Evolutionary conservation across 2,888 invertebrate species (phyloP).

Genomic region (Entomobrya multifasciata): DNA sequence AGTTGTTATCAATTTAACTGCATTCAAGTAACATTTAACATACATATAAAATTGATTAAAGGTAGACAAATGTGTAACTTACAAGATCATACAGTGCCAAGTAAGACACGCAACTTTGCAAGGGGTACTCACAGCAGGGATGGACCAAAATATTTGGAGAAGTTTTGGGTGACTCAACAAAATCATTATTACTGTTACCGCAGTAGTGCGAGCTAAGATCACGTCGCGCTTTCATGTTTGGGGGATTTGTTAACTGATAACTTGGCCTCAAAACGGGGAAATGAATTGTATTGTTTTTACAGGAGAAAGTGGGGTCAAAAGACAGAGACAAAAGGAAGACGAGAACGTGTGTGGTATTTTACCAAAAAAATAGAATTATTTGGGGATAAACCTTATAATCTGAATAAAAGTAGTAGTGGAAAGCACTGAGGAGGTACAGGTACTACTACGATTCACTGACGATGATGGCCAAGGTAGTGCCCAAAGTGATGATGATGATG

Average conservation of each 20-base stretch:
- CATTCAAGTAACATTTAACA: slow-evolving; percentile 34
- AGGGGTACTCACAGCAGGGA: slow-evolving; percentile 76
- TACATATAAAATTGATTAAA: not conserved
- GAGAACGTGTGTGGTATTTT: too few species aligned
- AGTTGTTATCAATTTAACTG: not conserved
- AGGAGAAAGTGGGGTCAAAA: not conserved
- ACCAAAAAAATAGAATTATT: not conserved
- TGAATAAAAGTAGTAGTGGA: slow-evolving; percentile 5
- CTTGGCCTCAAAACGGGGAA: not conserved
- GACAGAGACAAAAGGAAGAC: not conserved
- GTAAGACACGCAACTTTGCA: slow-evolving; percentile 74
- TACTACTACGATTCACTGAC: slow-evolving; percentile 66
- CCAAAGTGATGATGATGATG: slow-evolving; percentile 26
- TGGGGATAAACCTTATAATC: slow-evolving; percentile 2
- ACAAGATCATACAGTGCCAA: slow-evolving; percentile 77
- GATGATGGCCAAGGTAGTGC: slow-evolving; percentile 44
- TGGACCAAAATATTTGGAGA: slow-evolving; percentile 72
- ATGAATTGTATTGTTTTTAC: not conserved
- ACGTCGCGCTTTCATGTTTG: slow-evolving; percentile 33
- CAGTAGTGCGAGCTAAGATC: slow-evolving; percentile 51
- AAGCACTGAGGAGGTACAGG: slow-evolving; percentile 54
- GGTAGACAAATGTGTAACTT: slow-evolving; percentile 59
- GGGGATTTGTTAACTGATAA: not conserved
- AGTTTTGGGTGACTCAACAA: slow-evolving; percentile 42
- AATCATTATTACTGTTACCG: slow-evolving; percentile 51